Percentiles rank a stretch among this genome's conserved stretches.
These are phyloP conservation scores for Carposina sasakii DNA, from an alignment of 1,140 invertebrate genomes.

Conservation along the genomic window DNA sequence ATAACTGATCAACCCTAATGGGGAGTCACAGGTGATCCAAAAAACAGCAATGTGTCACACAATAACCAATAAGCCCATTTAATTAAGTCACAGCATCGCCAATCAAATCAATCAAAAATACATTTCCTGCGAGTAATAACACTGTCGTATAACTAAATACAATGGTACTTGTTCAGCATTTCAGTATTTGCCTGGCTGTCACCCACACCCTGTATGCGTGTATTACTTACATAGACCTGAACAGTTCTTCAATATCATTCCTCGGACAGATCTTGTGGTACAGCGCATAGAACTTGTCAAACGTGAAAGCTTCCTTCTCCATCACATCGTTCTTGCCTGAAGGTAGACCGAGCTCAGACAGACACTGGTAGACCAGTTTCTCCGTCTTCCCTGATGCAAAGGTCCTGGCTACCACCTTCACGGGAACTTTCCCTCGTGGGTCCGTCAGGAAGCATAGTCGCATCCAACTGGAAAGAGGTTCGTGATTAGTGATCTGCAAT, in stretches of 20 bases:
- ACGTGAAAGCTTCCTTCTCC: constrained; percentile 95
- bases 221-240: constrained; percentile 96
- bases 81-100: too few relatives aligned
- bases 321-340: constrained; percentile 98
- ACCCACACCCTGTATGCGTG: too few relatives aligned
- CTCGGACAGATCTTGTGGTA: constrained; percentile 99
- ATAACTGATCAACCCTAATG: too few relatives aligned
- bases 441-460: constrained; percentile 94
- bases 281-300: constrained; percentile 98
- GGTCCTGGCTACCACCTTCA: constrained; percentile 96
- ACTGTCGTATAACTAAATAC: too few relatives aligned
- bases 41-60: too few relatives aligned
- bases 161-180: too few relatives aligned
- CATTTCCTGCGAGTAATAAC: too few relatives aligned
- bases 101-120: too few relatives aligned
- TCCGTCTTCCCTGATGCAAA: constrained; percentile 98
- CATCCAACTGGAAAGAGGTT: constrained; percentile 90
- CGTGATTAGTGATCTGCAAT: background rate
- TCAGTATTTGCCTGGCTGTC: too few relatives aligned
- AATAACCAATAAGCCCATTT: too few relatives aligned
- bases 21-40: too few relatives aligned
- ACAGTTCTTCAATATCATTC: constrained; percentile 99
- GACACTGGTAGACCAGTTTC: constrained; percentile 96
- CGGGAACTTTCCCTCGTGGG: constrained; percentile 95
- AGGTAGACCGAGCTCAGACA: constrained; percentile 94